Evolutionary conservation across 1,140 invertebrate genomes (phyloP).

Genomic region (Eubasilissa regina): DNA sequence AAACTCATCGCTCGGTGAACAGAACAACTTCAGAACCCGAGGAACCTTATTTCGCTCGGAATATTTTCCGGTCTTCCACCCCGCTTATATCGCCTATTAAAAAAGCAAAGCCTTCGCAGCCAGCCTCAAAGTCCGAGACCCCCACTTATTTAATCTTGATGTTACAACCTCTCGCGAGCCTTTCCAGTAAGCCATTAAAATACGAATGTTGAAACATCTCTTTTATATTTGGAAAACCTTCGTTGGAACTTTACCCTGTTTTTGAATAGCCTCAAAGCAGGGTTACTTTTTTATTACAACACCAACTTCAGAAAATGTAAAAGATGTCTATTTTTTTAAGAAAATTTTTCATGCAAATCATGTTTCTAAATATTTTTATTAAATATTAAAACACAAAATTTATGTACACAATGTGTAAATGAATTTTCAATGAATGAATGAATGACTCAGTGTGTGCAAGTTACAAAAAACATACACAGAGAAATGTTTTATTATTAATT

Average conservation of each 20-base stretch:
- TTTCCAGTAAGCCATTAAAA: not conserved
- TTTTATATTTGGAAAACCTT: not conserved
- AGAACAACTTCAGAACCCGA: not conserved
- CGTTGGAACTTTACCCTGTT: not conserved
- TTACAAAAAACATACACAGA: no score
- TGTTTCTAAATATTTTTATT: no score
- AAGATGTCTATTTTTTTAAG: no score
- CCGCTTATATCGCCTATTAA: not conserved
- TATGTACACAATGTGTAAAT: no score
- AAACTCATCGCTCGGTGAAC: not conserved
- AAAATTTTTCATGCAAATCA: no score
- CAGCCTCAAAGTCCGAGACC: not conserved
- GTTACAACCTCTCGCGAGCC: not conserved
- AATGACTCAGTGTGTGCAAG: no score
- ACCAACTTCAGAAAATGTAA: no score
- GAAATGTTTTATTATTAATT: no score
- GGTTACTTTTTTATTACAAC: no score
- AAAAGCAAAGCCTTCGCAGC: conserved; percentile 1
- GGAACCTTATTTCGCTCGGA: not conserved
- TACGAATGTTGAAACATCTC: conserved; percentile 1
- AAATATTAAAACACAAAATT: no score
- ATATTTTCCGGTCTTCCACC: not conserved
- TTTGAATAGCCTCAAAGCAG: no score
- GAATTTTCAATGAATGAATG: no score
- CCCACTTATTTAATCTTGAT: not conserved